Evolutionary conservation across 2,113 vertebrate species (phyloP).

Genomic region (Pluvianellus socialis): DNA sequence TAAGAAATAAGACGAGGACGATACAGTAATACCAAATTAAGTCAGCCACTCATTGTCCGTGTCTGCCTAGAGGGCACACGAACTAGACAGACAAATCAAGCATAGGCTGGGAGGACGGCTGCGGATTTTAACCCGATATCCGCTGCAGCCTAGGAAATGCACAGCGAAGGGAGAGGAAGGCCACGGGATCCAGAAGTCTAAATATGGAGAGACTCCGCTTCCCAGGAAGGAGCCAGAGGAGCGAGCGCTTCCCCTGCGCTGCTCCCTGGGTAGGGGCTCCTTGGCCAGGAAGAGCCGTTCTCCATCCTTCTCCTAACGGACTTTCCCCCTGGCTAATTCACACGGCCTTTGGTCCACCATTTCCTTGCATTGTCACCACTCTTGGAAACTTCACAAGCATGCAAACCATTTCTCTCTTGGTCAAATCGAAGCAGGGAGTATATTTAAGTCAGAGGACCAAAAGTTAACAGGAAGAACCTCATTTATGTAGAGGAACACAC

Average conservation of each 20-base stretch:
- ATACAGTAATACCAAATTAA: not conserved
- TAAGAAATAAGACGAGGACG: not conserved
- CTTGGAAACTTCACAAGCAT: not conserved
- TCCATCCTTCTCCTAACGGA: not conserved
- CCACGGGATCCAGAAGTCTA: fast-evolving
- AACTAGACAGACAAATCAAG: not conserved
- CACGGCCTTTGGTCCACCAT: not conserved
- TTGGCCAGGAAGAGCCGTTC: not conserved
- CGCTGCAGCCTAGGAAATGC: not conserved
- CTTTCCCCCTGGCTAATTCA: not conserved
- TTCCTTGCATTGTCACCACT: slow-evolving; percentile 57
- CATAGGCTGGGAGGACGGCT: not conserved
- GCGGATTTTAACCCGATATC: not conserved
- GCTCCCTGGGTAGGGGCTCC: not conserved
- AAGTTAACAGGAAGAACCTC: slow-evolving; percentile 3
- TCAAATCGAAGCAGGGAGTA: not conserved
- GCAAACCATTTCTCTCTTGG: not conserved
- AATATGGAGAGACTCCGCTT: not conserved
- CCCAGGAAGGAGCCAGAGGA: not conserved
- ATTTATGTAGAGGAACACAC: not conserved
- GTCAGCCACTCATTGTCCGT: fast-evolving
- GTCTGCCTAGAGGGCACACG: not conserved
- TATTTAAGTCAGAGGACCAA: not conserved
- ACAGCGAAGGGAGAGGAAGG: not conserved
- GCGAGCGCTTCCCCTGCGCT: fast-evolving